A percentile compares a stretch with the other conserved stretches of the same genome.
phyloP scores from a whole-genome alignment of 2,888 invertebrate genomes.

The Neoitamus cyanurus region DNA sequence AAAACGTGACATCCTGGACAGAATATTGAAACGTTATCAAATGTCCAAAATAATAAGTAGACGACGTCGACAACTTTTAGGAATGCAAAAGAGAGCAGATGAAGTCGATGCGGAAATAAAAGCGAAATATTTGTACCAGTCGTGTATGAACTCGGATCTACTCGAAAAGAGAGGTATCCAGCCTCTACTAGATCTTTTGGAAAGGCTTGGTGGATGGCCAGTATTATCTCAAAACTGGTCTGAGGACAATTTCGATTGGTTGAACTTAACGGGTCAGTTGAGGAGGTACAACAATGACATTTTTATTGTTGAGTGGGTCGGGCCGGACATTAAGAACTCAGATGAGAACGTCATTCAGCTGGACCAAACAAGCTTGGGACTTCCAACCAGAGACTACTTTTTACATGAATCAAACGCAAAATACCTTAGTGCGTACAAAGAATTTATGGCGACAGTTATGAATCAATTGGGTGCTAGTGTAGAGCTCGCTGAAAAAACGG shows the following conservation, averaged over 20 bases:
- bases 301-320: constrained; percentile 87
- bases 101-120: constrained; percentile 76
- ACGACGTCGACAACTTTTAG: not conserved
- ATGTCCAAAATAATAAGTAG: not conserved
- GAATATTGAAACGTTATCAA: not conserved
- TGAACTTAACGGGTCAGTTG: constrained; percentile 78
- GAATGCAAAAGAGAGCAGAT: constrained; percentile 10
- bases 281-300: constrained; percentile 87
- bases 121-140: constrained; percentile 84
- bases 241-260: constrained; percentile 75
- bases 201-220: constrained; percentile 90
- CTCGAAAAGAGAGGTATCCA: constrained; percentile 77
- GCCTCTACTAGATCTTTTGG: constrained; percentile 76
- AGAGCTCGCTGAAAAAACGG: constrained; percentile 73
- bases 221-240: constrained; percentile 77
- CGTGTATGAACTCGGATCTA: constrained; percentile 85
- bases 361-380: constrained; percentile 86
- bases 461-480: constrained; percentile 77
- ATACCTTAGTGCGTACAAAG: constrained; percentile 82
- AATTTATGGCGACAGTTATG: constrained; percentile 80
- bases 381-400: constrained; percentile 82
- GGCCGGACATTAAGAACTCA: constrained; percentile 93
- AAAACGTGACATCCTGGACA: not conserved
- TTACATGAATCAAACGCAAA: constrained; percentile 74
- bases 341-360: constrained; percentile 90